These are phyloP conservation scores for Nemapogon koenigi DNA, from an alignment of 2,888 invertebrate species.

Conservation along the genomic window DNA sequence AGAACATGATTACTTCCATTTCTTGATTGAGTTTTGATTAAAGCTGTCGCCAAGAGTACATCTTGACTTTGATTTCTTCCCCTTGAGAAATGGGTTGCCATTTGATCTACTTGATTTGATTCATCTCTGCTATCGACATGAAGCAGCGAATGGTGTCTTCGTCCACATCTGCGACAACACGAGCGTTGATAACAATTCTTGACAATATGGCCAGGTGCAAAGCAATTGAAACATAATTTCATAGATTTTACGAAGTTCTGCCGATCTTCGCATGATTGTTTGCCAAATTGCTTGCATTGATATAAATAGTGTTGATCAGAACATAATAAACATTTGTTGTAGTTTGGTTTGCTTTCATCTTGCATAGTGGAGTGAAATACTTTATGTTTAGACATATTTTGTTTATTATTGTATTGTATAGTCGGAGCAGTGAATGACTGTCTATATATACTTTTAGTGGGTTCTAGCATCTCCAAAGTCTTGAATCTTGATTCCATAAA, in stretches of 20 bases:
- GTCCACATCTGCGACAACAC: slow-evolving; percentile 15
- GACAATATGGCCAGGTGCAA: slow-evolving; percentile 13
- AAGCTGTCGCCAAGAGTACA: slow-evolving; percentile 20
- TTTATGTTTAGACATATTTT: too few species aligned
- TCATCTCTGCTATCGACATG: slow-evolving; percentile 12
- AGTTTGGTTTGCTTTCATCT: background rate
- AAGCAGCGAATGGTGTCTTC: slow-evolving; percentile 17
- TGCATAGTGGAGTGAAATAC: slow-evolving; percentile 10
- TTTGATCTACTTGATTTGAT: background rate
- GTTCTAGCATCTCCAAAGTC: slow-evolving; percentile 13
- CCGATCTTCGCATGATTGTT: slow-evolving; percentile 9
- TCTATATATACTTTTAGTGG: background rate
- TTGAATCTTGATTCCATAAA: slow-evolving; percentile 14
- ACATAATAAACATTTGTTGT: slow-evolving; percentile 12
- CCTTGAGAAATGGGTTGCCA: slow-evolving; percentile 10
- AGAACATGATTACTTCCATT: slow-evolving; percentile 11
- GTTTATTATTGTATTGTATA: slow-evolving; percentile 10
- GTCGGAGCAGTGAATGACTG: too few species aligned
- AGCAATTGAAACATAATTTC: slow-evolving; percentile 17
- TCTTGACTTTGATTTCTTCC: slow-evolving; percentile 9
- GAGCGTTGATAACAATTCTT: slow-evolving; percentile 13
- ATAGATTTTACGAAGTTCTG: slow-evolving; percentile 13
- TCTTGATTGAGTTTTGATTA: slow-evolving; percentile 17
- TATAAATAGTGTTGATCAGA: slow-evolving; percentile 11
- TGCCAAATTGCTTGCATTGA: slow-evolving; percentile 14